Base-by-base conservation (phyloP, 2,888 invertebrate genomes). In the Ypsolopha scabrella region DNA sequence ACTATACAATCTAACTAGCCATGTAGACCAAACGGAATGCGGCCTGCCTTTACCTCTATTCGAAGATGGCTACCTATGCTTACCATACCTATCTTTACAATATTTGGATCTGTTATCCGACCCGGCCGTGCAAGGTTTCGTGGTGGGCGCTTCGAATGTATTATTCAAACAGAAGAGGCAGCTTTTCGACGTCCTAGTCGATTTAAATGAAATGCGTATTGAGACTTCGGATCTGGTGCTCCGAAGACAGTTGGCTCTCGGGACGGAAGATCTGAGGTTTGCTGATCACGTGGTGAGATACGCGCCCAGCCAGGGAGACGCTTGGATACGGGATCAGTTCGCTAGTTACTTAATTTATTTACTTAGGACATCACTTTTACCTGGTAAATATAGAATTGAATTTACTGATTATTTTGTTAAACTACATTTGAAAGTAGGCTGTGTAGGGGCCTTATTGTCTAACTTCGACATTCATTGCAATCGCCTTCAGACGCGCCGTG, bases 101-200 rank as follows among this genome's bases (percentile, higher is more conserved):
- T 98, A 97, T 73, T 90, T 98, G 83, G 99, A 99, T 81, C 85
- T 97, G 52, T 80, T 99, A 51, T 92, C 92, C 49, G 96, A 98
- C 75, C 89, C 93, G 4, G 94, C 94, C 61, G 95, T 98, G 7
- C 87, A 93, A 55, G 94, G 94, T 35, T 94, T 94, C 77, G 88
- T 97, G 45, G 94, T 98, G 53, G 99, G 99, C 41, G 98, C 98
- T n/a, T 98, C 98, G 11, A 99, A 99, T 86, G 94, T 97, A n/a
- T 87, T 99, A 39, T 99, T 99, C 72, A 96, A 96, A 72, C 98
- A 98, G 74, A 97, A 97, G 68, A 90, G 94, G 55, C 94, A 97
- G 65, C 80, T 98, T 49, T 94, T 96, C 56, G 99, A 99, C 79
- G 95, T 97, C 13, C 80, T 98, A 51, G 91, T 99, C 2, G 97